Evolutionary conservation across 2,888 invertebrate species (phyloP), one percentile per base, ranked within the genome.

Genomic region (Drosophila paranaensis): DNA sequence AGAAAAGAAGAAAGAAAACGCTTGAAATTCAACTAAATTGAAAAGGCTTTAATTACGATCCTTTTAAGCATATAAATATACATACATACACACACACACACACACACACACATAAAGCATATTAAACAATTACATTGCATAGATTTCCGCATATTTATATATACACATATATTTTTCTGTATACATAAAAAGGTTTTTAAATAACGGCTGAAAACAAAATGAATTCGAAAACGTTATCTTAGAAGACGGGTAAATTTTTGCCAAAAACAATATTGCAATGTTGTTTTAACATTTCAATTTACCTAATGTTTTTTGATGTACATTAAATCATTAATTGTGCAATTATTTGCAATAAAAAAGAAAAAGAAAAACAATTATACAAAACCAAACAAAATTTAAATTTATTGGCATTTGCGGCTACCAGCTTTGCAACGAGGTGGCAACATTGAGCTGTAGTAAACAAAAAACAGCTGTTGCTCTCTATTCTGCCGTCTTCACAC

Each of bases 311-410:
- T 76, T 50, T 76, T 58, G 42, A 76, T 76, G 74, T 81, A 62
- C 60, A 73, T 75, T 67, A 30, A 66, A 67, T 74, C 55, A 77
- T 66, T 71, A 64, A 78, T 73, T 88, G 88, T 82, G 85, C 88
- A 85, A 88, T 88, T 82, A 74, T 70, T 81, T 69, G 77, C 71
- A 85, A 74, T 78, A 75, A 83, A 74, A 81, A 67, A 75, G 81
- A 74, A 81, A 67, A 27, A 58, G 48, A 25, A 30, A 76, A 82
- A 67, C 27, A 60, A 57, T 42, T 35, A 58, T 40, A 53, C 30
- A 58, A 43, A 35, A 58, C 46, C 67, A 72, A 77, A 58, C 3
- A n/a, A 4, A 1, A 8, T 33, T 33, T 8, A 5, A 14, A 30
- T 6, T 54, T 37, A 2, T 10, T 33, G 25, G 10, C 6, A 30